phyloP scores from a whole-genome alignment of 2,888 invertebrate genomes.

The Lobophora halterata region DNA sequence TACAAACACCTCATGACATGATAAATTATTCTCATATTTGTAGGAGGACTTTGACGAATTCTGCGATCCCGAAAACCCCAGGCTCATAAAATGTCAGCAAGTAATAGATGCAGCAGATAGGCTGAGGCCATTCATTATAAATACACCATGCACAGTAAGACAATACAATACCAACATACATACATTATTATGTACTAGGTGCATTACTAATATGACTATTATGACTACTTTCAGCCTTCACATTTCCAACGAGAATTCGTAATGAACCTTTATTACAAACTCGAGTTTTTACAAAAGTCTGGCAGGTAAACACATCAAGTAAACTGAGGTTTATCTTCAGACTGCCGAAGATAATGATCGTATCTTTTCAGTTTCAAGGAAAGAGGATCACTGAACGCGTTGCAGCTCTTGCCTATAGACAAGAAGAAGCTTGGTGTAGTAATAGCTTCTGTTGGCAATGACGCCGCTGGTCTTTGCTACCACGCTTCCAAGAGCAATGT shows the following conservation, averaged over 20 bases:
- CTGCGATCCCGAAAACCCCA: slow-evolving; percentile 66
- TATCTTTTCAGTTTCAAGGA: slow-evolving; percentile 83
- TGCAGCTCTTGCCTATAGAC: slow-evolving; percentile 78
- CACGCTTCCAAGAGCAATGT: slow-evolving; percentile 82
- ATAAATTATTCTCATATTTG: slow-evolving; percentile 35
- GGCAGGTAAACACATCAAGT: slow-evolving; percentile 46
- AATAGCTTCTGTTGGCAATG: slow-evolving; percentile 86
- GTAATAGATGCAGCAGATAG: slow-evolving; percentile 47
- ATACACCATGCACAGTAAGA: slow-evolving; percentile 57
- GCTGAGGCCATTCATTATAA: slow-evolving; percentile 39
- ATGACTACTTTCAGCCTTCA: slow-evolving; percentile 55
- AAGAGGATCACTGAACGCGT: slow-evolving; percentile 83
- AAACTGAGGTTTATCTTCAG: background rate
- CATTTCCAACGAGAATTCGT: slow-evolving; percentile 51
- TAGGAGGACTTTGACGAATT: slow-evolving; percentile 68
- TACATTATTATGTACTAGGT: too few relatives aligned
- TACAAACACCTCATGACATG: slow-evolving; percentile 11
- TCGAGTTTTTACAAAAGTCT: slow-evolving; percentile 49
- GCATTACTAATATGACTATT: too few relatives aligned
- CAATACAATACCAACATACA: too few relatives aligned
- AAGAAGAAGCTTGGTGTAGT: slow-evolving; percentile 83
- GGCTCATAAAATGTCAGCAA: slow-evolving; percentile 47
- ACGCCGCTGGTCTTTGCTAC: slow-evolving; percentile 84
- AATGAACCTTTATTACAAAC: slow-evolving; percentile 50
- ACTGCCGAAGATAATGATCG: background rate